These are phyloP conservation scores for Laodelphax striatellus DNA, from an alignment of 1,140 invertebrate genomes.

Conservation along the genomic window DNA sequence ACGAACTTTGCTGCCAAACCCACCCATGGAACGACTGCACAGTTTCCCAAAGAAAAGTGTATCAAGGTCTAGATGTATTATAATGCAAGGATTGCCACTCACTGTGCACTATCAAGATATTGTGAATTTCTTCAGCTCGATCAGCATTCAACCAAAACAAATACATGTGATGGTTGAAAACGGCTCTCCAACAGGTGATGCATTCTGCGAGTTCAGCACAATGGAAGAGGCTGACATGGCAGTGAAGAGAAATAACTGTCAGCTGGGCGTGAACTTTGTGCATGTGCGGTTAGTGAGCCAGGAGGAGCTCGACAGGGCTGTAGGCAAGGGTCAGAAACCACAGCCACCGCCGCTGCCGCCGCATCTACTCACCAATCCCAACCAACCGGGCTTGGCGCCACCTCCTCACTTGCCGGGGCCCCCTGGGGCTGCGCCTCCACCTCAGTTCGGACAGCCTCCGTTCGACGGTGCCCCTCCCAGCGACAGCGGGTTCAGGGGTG, in stretches of 20 bases:
- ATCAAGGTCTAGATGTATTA: constrained; percentile 45
- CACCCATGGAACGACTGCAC: no score
- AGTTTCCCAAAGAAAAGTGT: background rate
- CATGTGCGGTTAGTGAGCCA: constrained; percentile 51
- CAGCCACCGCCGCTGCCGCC: background rate
- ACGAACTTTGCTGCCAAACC: no score
- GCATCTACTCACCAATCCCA: background rate
- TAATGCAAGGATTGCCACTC: constrained; percentile 61
- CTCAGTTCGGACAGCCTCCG: background rate
- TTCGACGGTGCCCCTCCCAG: background rate
- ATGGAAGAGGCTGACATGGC: constrained; percentile 56
- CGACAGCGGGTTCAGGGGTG: background rate
- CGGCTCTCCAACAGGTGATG: constrained; percentile 62
- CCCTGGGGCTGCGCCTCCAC: no score
- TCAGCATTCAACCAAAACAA: constrained; percentile 57
- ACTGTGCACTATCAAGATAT: constrained; percentile 63
- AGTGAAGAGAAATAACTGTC: constrained; percentile 49
- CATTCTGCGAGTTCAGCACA: constrained; percentile 71
- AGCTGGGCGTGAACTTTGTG: constrained; percentile 50
- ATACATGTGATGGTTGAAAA: constrained; percentile 65
- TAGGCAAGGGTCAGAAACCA: constrained; percentile 26
- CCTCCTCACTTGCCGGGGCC: no score
- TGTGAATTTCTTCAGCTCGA: constrained; percentile 64
- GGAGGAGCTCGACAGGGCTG: constrained; percentile 38
- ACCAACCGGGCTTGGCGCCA: no score